A percentile compares a stretch with the other conserved stretches of the same genome.
Evolutionary conservation across 2,888 invertebrate species (phyloP).

Genomic region (Eutolmus rufibarbis): DNA sequence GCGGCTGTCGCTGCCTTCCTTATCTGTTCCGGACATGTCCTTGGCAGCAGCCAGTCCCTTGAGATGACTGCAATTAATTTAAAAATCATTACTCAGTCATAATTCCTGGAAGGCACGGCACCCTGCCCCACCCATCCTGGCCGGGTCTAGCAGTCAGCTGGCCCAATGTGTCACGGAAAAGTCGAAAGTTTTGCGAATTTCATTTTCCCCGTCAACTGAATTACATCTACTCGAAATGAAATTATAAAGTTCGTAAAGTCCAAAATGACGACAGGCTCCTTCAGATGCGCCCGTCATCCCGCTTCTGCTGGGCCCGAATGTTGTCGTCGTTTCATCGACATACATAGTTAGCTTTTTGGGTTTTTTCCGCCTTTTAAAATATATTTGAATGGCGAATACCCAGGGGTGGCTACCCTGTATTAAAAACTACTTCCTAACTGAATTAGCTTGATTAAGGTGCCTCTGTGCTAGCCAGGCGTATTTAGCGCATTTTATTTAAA

Average conservation of each 20-base stretch:
- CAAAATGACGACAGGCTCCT: not conserved
- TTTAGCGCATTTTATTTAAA: not conserved
- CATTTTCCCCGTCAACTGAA: not conserved
- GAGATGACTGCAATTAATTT: constrained; percentile 44
- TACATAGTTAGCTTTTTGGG: not conserved
- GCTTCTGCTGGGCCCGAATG: not conserved
- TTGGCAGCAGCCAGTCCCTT: not conserved
- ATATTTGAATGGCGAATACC: not conserved
- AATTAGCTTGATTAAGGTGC: constrained; percentile 7
- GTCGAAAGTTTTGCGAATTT: not conserved
- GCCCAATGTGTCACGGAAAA: not conserved
- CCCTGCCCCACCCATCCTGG: not conserved
- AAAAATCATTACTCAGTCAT: constrained; percentile 42
- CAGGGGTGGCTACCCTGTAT: not conserved
- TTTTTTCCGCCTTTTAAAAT: not conserved
- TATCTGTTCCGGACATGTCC: not conserved
- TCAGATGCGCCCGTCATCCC: not conserved
- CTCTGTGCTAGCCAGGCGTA: not conserved
- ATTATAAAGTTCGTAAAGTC: not conserved
- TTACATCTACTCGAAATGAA: not conserved
- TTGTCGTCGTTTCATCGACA: not conserved
- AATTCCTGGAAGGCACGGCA: not conserved
- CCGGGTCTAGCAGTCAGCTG: not conserved
- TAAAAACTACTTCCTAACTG: constrained; percentile 17
- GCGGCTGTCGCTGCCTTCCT: not conserved